phyloP scores from a whole-genome alignment of 1,140 invertebrate genomes.

The Rhysida immarginata region DNA sequence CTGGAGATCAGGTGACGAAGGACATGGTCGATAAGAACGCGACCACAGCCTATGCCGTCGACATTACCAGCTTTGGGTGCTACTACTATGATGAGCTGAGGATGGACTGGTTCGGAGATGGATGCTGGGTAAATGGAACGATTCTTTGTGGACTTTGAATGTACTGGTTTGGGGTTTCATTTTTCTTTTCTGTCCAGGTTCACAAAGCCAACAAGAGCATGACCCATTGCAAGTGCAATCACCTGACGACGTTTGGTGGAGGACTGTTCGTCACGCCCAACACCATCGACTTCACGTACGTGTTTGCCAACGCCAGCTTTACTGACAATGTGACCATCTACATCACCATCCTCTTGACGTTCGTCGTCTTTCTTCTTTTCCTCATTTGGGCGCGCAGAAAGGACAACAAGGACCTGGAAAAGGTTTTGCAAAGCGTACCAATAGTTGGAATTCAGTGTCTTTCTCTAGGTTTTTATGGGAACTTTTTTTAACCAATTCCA shows the following conservation, averaged over 20 bases:
- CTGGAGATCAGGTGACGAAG: no score
- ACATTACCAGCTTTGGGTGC: no score
- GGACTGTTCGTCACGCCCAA: conserved; percentile 38
- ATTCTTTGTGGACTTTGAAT: conserved; percentile 15
- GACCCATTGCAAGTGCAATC: conserved; percentile 36
- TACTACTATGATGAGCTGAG: no score
- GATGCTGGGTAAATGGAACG: background rate
- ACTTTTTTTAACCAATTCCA: no score
- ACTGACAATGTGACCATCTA: conserved; percentile 39
- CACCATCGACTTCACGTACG: conserved; percentile 39
- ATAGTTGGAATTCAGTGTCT: no score
- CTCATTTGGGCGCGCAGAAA: conserved; percentile 34
- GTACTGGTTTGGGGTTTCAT: conserved; percentile 16
- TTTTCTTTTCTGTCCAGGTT: no score
- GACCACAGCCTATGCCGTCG: no score
- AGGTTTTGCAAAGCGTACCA: conserved; percentile 20
- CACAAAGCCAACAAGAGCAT: no score
- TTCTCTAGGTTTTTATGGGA: background rate
- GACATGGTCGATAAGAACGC: no score
- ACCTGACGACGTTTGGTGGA: conserved; percentile 39
- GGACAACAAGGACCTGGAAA: conserved; percentile 34
- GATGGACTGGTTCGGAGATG: background rate
- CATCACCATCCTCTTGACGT: conserved; percentile 34
- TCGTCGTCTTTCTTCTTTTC: conserved; percentile 30
- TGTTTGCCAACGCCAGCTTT: conserved; percentile 37